These are phyloP conservation scores for Megaceryle maxima DNA, from an alignment of 2,113 vertebrate species.

Conservation along the genomic window DNA sequence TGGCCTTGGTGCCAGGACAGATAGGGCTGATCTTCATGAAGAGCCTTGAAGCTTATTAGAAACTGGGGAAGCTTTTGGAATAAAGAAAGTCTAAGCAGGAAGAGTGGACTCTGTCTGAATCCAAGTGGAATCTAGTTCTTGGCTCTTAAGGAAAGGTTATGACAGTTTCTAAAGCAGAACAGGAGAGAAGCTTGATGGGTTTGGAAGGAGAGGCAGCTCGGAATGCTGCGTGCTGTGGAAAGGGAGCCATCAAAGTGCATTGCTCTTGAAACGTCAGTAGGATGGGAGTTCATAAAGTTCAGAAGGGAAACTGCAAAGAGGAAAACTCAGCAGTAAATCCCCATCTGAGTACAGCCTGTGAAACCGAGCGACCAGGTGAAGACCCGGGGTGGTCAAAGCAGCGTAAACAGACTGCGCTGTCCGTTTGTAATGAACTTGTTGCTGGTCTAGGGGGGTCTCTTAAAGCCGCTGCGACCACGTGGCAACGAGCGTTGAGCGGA, in stretches of 20 bases:
- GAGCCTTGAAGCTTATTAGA: background rate
- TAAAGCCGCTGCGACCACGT: background rate
- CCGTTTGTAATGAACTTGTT: no score
- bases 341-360: accelerated
- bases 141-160: background rate
- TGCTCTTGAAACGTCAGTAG: background rate
- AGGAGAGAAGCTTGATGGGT: background rate
- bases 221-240: background rate
- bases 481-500: background rate
- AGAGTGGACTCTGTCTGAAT: background rate
- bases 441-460: background rate
- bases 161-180: background rate
- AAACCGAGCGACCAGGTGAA: background rate
- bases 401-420: accelerated
- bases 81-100: background rate
- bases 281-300: background rate
- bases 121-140: background rate
- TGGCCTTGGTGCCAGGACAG: background rate
- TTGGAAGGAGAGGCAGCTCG: background rate
- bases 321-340: background rate
- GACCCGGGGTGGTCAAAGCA: background rate
- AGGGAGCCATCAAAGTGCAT: background rate
- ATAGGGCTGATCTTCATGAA: background rate
- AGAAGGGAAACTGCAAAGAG: background rate
- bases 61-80: background rate